phyloP scores from a whole-genome alignment of 2,797 vertebrate genomes.

The Acipenser transmontanus region DNA sequence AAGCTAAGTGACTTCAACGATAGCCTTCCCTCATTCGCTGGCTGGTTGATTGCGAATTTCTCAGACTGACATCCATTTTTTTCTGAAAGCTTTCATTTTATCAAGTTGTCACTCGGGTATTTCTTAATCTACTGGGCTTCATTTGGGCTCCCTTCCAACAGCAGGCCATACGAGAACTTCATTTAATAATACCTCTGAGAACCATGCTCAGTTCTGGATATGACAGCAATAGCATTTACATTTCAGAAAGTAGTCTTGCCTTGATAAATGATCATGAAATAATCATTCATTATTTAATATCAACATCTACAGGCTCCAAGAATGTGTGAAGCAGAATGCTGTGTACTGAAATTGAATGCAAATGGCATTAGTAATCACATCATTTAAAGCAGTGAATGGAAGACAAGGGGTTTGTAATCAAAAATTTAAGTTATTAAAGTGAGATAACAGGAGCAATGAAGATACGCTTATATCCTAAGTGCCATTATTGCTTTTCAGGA shows the following conservation, averaged over 20 bases:
- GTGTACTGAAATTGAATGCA: conserved; percentile 13
- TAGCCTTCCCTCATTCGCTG: neutral
- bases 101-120: conserved; percentile 61
- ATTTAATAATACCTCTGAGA: conserved; percentile 41
- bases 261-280: conserved; percentile 45
- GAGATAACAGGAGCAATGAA: neutral
- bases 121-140: conserved; percentile 34
- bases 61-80: neutral
- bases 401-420: neutral
- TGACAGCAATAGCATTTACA: conserved; percentile 43
- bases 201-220: conserved; percentile 32
- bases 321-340: conserved; percentile 27
- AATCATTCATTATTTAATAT: conserved; percentile 35
- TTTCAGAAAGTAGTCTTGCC: conserved; percentile 33
- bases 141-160: conserved; percentile 24
- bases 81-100: conserved; percentile 54
- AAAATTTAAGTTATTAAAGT: conserved; percentile 3
- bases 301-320: conserved; percentile 29
- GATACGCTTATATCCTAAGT: neutral
- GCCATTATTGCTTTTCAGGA: neutral
- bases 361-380: conserved; percentile 7
- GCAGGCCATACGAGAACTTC: conserved; percentile 27
- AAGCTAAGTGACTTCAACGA: neutral
- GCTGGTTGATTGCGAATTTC: neutral
- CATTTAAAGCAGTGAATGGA: neutral